Evolutionary conservation across 2,113 vertebrate genomes (phyloP).

Genomic region (Ia io): DNA sequence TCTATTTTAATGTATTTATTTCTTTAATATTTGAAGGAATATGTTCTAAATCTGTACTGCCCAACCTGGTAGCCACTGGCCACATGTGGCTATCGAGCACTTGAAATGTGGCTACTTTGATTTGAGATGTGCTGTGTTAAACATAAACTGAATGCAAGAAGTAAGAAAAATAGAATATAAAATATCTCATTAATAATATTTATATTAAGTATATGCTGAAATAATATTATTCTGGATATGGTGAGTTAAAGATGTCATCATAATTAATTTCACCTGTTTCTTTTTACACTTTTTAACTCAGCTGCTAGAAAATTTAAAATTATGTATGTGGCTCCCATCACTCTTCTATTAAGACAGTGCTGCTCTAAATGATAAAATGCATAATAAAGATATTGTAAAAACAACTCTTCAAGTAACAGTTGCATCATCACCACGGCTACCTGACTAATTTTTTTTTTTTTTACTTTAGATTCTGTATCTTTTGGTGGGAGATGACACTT

Average conservation of each 20-base stretch:
- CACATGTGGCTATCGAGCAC: not conserved
- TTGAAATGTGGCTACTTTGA: not conserved
- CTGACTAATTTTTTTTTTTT: not conserved
- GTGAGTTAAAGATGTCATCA: not conserved
- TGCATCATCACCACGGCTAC: not conserved
- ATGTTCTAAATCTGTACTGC: not conserved
- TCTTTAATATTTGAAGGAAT: not conserved
- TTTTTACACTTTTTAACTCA: not conserved
- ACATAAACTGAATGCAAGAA: not conserved
- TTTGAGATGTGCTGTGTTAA: not conserved
- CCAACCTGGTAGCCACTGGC: not conserved
- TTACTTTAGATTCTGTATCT: not conserved
- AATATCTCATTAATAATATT: not conserved
- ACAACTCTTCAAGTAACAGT: not conserved
- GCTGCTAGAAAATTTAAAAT: not conserved
- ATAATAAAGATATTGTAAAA: not conserved
- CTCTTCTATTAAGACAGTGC: not conserved
- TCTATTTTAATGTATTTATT: not conserved
- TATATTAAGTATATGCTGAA: not conserved
- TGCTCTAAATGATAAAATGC: conserved; percentile 2
- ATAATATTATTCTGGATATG: not conserved
- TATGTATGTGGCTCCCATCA: not conserved
- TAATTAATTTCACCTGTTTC: not conserved
- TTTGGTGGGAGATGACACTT: conserved; percentile 2
- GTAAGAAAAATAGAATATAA: not conserved